phyloP scores from a whole-genome alignment of 1,140 invertebrate genomes.

The Lordiphosa clarofinis region DNA sequence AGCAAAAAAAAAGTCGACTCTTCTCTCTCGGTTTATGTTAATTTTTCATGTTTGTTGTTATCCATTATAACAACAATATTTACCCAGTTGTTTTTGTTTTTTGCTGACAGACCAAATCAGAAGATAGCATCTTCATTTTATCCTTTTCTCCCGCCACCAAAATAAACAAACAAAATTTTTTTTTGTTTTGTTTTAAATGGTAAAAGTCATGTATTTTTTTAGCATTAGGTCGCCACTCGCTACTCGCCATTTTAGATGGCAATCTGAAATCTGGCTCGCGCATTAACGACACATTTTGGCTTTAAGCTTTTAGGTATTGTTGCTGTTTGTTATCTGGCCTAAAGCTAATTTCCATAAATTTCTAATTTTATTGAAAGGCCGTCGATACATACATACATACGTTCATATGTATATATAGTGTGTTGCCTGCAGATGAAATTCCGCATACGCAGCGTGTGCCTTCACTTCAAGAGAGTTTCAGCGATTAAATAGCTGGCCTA shows the following conservation, averaged over 20 bases:
- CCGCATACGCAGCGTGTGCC: conserved; percentile 56
- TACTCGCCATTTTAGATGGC: conserved; percentile 16
- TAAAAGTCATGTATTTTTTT: conserved; percentile 42
- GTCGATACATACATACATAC: conserved; percentile 2
- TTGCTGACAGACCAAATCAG: conserved; percentile 45
- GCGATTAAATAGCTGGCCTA: conserved; percentile 30
- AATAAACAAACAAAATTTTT: conserved; percentile 1
- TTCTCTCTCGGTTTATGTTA: conserved; percentile 52
- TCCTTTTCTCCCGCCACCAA: background rate
- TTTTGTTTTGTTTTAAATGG: conserved; percentile 6
- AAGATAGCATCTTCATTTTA: conserved; percentile 22
- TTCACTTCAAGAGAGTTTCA: conserved; percentile 19
- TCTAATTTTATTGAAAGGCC: conserved; percentile 69
- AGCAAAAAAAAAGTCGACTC: background rate
- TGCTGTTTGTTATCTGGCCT: conserved; percentile 57
- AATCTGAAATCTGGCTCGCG: conserved; percentile 49
- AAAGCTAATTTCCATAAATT: conserved; percentile 72
- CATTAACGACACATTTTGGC: conserved; percentile 75
- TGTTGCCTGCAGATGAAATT: conserved; percentile 52
- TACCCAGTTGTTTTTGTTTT: conserved; percentile 49
- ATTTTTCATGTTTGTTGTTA: conserved; percentile 62
- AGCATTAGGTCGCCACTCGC: conserved; percentile 24
- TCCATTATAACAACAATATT: conserved; percentile 46
- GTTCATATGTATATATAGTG: conserved; percentile 15
- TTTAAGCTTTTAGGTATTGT: conserved; percentile 70